Conservation (phyloP, 2,113 vertebrate species). For the Vireo altiloquus region DNA sequence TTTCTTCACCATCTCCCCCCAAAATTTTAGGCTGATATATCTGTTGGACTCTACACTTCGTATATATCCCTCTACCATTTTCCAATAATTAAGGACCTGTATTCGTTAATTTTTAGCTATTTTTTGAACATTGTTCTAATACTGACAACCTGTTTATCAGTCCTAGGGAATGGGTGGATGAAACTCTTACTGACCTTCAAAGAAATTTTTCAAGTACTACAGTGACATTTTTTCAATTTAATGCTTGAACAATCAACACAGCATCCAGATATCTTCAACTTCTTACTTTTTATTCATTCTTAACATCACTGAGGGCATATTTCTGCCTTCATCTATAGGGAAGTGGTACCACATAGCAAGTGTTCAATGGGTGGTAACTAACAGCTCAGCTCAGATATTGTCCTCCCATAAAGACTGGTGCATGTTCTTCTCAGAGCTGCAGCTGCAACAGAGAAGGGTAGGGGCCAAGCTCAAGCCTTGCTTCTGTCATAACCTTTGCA, state of each 20-base stretch:
- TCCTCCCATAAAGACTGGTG: rapidly evolving
- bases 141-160: neutral
- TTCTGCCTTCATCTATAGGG: neutral
- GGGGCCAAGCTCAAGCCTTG: neutral
- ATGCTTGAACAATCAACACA: neutral
- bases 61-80: neutral
- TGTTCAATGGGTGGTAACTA: neutral
- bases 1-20: neutral
- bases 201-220: neutral
- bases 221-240: neutral
- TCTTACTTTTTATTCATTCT: neutral
- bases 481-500: neutral
- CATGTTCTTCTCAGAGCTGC: neutral
- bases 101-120: neutral
- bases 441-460: neutral
- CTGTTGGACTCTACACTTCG: neutral
- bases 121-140: neutral
- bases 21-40: neutral
- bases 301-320: neutral
- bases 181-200: neutral
- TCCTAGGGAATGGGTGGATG: neutral
- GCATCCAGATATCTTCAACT: neutral
- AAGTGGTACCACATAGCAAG: neutral
- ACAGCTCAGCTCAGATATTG: neutral
- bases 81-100: neutral